Percentiles rank a stretch among this genome's conserved stretches.
Evolutionary conservation across 2,797 vertebrate species (phyloP).

Genomic region (Syngnathus rostellatus): DNA sequence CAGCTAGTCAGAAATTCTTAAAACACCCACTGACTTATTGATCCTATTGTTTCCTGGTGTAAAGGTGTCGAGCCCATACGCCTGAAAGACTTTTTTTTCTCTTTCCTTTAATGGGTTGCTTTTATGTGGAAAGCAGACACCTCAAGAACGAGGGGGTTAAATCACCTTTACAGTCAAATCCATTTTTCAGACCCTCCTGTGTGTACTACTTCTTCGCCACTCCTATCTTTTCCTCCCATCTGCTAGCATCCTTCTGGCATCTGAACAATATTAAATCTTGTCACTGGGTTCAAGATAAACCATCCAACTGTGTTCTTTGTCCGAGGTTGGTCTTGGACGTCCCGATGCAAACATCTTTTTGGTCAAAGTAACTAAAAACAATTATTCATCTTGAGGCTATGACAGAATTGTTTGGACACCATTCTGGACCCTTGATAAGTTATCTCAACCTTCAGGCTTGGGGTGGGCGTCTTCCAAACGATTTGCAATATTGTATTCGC

Average conservation of each 20-base stretch:
- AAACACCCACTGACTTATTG: slow-evolving; percentile 44
- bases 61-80: slow-evolving; percentile 40
- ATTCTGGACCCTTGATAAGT: slow-evolving; percentile 5
- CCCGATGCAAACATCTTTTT: not conserved
- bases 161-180: slow-evolving; percentile 59
- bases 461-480: slow-evolving; percentile 43
- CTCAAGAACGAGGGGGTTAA: slow-evolving; percentile 42
- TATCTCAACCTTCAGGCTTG: slow-evolving; percentile 46
- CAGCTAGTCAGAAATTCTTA: slow-evolving; percentile 41
- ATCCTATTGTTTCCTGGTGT: slow-evolving; percentile 47
- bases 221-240: slow-evolving; percentile 17
- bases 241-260: not conserved
- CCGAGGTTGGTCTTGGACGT: not conserved
- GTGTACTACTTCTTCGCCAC: slow-evolving; percentile 25
- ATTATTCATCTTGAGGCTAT: not conserved
- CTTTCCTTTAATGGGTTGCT: slow-evolving; percentile 39
- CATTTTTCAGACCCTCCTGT: slow-evolving; percentile 41
- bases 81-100: slow-evolving; percentile 23
- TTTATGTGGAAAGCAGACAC: slow-evolving; percentile 55
- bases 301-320: not conserved
- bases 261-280: slow-evolving; percentile 10
- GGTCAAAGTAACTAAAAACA: too few relatives aligned
- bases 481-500: not conserved
- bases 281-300: slow-evolving; percentile 6
- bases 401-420: not conserved